These are phyloP conservation scores for Azorinus chamasolen DNA, from an alignment of 2,888 invertebrate species.

Conservation along the genomic window DNA sequence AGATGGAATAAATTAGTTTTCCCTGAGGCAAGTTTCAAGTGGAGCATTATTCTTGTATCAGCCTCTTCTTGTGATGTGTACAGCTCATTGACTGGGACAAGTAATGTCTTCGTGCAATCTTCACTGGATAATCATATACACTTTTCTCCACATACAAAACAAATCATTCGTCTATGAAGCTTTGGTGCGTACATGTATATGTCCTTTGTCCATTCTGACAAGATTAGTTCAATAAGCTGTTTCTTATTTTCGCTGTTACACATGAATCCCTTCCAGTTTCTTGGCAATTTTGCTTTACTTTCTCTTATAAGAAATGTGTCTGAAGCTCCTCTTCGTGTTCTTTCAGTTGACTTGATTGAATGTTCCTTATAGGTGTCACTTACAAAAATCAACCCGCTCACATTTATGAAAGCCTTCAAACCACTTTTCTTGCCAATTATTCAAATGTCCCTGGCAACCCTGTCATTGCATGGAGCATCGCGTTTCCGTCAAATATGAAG, in stretches of 20 bases:
- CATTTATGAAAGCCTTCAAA: too few species aligned
- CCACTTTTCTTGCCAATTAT: conserved; percentile 13
- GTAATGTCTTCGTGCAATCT: neutral
- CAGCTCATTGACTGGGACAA: neutral
- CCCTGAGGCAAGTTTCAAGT: neutral
- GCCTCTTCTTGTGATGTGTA: conserved; percentile 41
- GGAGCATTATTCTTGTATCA: conserved; percentile 36
- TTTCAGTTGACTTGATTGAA: conserved; percentile 8
- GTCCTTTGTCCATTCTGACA: conserved; percentile 17
- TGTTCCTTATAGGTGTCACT: conserved; percentile 8
- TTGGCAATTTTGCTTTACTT: conserved; percentile 23
- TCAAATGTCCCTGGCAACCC: conserved; percentile 31
- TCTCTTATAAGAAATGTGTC: conserved; percentile 11
- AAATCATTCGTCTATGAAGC: neutral
- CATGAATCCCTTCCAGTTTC: conserved; percentile 39
- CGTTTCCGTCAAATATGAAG: conserved; percentile 38
- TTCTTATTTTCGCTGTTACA: conserved; percentile 41
- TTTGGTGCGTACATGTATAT: conserved; percentile 23
- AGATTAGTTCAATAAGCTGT: conserved; percentile 21
- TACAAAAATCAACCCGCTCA: conserved; percentile 9
- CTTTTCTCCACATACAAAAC: conserved; percentile 6
- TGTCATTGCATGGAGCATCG: conserved; percentile 18
- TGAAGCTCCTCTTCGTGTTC: neutral
- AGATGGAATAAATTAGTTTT: too few species aligned
- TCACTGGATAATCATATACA: conserved; percentile 13